Percentiles rank a stretch among this genome's conserved stretches.
Evolutionary conservation across 92 coral and sea anemone genomes (phyloP).

Genomic region (Palythoa grandis): DNA sequence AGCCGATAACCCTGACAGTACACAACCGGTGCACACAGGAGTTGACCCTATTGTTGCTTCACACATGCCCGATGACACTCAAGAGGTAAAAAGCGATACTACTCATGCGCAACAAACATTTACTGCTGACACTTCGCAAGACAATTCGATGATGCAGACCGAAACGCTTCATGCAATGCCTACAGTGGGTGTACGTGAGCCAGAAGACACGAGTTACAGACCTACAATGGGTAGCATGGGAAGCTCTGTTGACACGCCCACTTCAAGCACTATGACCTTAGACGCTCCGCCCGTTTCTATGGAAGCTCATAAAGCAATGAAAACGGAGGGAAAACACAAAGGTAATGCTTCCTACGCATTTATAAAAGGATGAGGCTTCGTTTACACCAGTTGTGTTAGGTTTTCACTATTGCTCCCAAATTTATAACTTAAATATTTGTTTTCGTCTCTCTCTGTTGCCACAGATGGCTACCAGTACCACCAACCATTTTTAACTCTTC

Average conservation of each 20-base stretch:
- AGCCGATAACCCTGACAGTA: not conserved
- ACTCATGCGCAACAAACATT: not conserved
- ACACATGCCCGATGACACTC: not conserved
- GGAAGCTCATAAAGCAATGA: constrained; percentile 1
- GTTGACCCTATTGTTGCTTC: not conserved
- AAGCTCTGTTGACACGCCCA: not conserved
- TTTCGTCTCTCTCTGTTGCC: no score
- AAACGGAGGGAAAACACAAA: not conserved
- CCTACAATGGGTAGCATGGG: not conserved
- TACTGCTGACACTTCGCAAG: not conserved
- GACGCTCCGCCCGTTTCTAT: constrained; percentile 15
- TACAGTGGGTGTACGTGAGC: constrained; percentile 12
- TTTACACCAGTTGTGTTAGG: no score
- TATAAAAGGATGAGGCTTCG: no score
- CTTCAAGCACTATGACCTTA: not conserved
- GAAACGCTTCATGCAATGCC: constrained; percentile 1
- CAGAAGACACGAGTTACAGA: not conserved
- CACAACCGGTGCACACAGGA: not conserved
- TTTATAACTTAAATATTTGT: no score
- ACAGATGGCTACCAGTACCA: no score
- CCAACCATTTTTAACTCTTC: no score
- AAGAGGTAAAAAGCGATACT: not conserved
- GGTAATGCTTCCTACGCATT: not conserved
- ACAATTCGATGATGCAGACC: not conserved
- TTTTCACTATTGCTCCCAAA: no score